Evolutionary conservation across 2,113 vertebrate genomes (phyloP).

Genomic region (Leucosticte australis): DNA sequence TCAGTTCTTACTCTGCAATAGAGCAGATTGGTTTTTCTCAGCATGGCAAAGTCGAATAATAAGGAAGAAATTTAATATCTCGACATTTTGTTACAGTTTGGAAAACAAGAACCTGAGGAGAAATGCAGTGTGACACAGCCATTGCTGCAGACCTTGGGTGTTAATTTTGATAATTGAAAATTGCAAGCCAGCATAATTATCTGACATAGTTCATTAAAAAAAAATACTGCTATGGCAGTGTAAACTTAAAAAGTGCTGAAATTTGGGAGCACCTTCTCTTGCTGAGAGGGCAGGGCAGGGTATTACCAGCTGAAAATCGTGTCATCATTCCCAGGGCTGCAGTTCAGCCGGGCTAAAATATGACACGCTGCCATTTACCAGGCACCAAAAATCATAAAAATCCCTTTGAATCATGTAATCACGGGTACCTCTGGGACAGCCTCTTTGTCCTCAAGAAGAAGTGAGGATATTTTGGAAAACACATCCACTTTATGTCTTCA

Average conservation of each 20-base stretch:
- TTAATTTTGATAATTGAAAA: not conserved
- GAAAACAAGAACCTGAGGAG: not conserved
- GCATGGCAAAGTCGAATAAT: not conserved
- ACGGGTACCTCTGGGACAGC: not conserved
- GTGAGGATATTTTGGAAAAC: slow-evolving; percentile 6
- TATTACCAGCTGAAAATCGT: not conserved
- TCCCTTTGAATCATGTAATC: slow-evolving; percentile 11
- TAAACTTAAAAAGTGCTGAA: not conserved
- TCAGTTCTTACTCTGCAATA: not conserved
- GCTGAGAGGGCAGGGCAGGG: not conserved
- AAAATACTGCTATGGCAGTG: not conserved
- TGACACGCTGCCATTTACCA: not conserved
- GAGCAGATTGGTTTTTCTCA: not conserved
- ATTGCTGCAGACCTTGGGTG: not conserved
- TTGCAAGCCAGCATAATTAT: not conserved
- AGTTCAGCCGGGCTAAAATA: not conserved
- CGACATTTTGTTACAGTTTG: not conserved
- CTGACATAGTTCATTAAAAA: not conserved
- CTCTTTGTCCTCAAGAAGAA: slow-evolving; percentile 42
- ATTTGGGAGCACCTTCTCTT: not conserved
- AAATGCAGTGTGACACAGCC: not conserved
- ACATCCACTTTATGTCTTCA: slow-evolving; percentile 29
- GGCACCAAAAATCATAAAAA: not conserved
- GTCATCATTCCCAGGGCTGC: not conserved
- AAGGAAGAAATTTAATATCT: not conserved